Conservation (phyloP, 2,113 vertebrate species). For the Lophius piscatorius region DNA sequence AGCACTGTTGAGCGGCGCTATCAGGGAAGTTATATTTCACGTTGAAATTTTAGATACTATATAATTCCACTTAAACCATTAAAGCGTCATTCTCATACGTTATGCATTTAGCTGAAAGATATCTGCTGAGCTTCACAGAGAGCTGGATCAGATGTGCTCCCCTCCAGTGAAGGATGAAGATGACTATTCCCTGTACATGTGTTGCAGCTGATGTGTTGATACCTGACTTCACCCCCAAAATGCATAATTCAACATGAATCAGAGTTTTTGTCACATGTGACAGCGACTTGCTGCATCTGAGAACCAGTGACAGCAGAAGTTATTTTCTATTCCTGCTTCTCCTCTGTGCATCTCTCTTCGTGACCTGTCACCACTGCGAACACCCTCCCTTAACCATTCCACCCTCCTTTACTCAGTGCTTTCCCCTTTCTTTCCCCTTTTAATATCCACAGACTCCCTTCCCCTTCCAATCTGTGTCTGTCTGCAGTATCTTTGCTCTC, state of each 20-base stretch:
- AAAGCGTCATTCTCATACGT: not conserved
- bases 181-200: not conserved
- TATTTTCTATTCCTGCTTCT: slow-evolving; percentile 40
- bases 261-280: slow-evolving; percentile 31
- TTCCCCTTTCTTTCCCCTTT: slow-evolving; percentile 23
- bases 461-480: slow-evolving; percentile 56
- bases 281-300: slow-evolving; percentile 38
- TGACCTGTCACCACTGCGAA: slow-evolving; percentile 41
- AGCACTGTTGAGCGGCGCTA: slow-evolving; percentile 14
- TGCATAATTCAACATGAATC: slow-evolving; percentile 59
- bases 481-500: slow-evolving; percentile 56
- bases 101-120: slow-evolving; percentile 2
- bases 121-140: not conserved
- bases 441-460: slow-evolving; percentile 31
- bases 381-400: slow-evolving; percentile 4
- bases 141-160: not conserved
- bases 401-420: slow-evolving; percentile 2
- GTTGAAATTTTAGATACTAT: slow-evolving; percentile 18
- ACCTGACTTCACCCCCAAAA: slow-evolving; percentile 11
- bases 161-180: not conserved
- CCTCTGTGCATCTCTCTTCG: slow-evolving; percentile 31
- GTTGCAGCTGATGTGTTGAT: slow-evolving; percentile 14
- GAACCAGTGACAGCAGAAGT: slow-evolving; percentile 42
- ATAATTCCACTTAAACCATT: slow-evolving; percentile 5
- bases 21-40: slow-evolving; percentile 23